Evolutionary conservation across 1,140 invertebrate genomes (phyloP).

Genomic region (Cotesia vestalis): DNA sequence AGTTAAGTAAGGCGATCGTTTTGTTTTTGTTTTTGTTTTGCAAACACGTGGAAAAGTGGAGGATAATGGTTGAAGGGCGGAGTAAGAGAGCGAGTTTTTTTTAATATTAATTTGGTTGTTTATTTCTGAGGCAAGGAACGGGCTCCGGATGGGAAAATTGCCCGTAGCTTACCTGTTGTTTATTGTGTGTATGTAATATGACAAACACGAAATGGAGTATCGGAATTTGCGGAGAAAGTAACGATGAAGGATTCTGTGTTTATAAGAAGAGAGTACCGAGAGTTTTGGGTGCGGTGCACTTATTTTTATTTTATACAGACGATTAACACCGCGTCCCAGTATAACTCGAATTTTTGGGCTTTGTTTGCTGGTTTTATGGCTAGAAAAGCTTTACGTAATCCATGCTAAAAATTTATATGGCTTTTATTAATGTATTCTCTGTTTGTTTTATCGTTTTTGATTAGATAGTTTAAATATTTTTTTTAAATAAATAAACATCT

Average conservation of each 20-base stretch:
- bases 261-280: no score
- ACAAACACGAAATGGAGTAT: slow-evolving; percentile 36
- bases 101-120: neutral
- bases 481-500: no score
- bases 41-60: no score
- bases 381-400: no score
- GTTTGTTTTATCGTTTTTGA: no score
- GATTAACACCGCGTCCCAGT: neutral
- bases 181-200: slow-evolving; percentile 36
- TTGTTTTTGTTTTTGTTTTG: no score
- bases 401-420: neutral
- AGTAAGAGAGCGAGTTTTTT: no score
- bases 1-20: no score
- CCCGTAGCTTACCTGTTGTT: neutral
- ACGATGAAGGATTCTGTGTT: slow-evolving; percentile 17
- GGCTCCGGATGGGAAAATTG: neutral
- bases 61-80: no score
- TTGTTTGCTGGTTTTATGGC: neutral
- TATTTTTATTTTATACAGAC: neutral
- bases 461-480: no score
- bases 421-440: neutral
- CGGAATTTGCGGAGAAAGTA: slow-evolving; percentile 43
- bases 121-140: neutral
- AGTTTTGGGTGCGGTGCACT: slow-evolving; percentile 11
- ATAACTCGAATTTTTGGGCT: neutral